Evolutionary conservation across 30 jellyfish, hydroid and myxozoan species (phyloP).

Genomic region (Nemopilema nomurai): DNA sequence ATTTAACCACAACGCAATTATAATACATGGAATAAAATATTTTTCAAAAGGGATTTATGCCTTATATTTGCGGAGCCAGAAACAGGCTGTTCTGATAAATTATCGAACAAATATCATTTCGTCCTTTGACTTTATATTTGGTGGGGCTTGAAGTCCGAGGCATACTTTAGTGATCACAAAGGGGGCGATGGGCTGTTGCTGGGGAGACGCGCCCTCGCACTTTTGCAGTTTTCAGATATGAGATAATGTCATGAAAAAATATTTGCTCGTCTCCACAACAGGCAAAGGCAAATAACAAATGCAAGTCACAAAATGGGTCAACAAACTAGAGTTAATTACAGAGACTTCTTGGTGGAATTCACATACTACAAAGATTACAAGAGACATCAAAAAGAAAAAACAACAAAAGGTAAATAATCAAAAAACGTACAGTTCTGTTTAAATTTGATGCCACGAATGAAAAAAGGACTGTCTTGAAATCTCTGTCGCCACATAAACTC

Average conservation of each 20-base stretch:
- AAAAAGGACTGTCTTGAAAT: conserved; percentile 14
- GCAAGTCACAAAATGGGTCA: neutral
- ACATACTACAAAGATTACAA: neutral
- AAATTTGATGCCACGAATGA: conserved; percentile 38
- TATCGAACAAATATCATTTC: neutral
- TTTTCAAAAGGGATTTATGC: neutral
- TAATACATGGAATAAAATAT: neutral
- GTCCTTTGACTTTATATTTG: neutral
- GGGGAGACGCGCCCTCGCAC: neutral
- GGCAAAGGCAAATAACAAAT: neutral
- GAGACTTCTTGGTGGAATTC: neutral
- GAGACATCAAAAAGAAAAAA: neutral
- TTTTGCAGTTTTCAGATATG: neutral
- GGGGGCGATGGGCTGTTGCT: neutral
- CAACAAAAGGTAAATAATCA: neutral
- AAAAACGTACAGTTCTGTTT: conserved; percentile 12
- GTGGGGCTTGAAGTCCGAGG: neutral
- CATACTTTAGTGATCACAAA: neutral
- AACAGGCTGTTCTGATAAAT: neutral
- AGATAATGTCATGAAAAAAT: neutral
- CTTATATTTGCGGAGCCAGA: neutral
- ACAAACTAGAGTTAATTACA: too few species aligned
- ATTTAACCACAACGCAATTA: neutral
- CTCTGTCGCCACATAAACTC: conserved; percentile 39
- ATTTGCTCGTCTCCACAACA: neutral